Evolutionary conservation across 2,113 vertebrate genomes (phyloP), one percentile per base, ranked within the genome.

Genomic region (Dipodomys stephensi): DNA sequence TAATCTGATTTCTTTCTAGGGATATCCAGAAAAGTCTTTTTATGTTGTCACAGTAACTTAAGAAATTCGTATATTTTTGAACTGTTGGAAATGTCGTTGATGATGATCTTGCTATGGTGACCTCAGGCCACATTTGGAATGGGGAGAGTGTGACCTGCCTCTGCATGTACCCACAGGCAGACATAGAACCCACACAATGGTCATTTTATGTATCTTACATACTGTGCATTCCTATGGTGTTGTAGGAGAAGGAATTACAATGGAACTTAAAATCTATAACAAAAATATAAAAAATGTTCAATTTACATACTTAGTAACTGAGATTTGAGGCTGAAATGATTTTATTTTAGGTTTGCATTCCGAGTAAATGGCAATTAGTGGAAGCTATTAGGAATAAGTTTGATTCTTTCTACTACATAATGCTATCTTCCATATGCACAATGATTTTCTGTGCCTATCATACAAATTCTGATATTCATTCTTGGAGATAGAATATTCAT

Each of bases 11-110:
- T 30, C 13, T 90, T 60, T 39, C 49, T 76, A 5, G 35, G 16
- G 7, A 30, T 15, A 74, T 68, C 69, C 3, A 71, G 28, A 81
- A n/a, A 87, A 71, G 1, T 49, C 32, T 87, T 91, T 81, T 65
- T 74, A 44, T 74, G 77, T 86, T 83, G 68, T 79, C 67, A 60
- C 62, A 60, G 27, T 85, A 57, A 32, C 7, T 91, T 71, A 67
- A 78, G 78, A 85, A 90, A 91, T 89, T 53, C 49, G 32, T 35
- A 18, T 79, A 60, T 53, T 89, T 80, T 71, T 23, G 46, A 74
- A 67, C 87, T 83, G n/a, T 62, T 67, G 28, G 60, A 74, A 25
- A 76, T 62, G 53, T 81, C 11, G 12, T 57, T 57, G 53, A 18
- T 67, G 2, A 69, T 80, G 28, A 25, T 69, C 32, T 49, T 79